A percentile compares a stretch with the other conserved stretches of the same genome.
phyloP scores from a whole-genome alignment of 1,140 invertebrate genomes.

The Habropoda laboriosa region DNA sequence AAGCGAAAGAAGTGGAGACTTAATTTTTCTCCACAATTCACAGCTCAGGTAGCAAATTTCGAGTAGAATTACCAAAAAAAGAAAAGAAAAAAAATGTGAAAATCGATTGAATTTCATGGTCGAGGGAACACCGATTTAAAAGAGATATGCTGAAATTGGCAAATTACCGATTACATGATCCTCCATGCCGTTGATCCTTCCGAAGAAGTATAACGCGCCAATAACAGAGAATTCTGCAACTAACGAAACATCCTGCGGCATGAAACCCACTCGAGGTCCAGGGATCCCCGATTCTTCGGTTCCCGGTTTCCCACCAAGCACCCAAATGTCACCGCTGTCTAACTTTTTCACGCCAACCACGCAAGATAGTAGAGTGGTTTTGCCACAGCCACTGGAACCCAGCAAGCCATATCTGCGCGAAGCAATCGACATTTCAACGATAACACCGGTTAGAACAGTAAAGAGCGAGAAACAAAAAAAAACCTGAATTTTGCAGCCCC shows the following conservation, averaged over 20 bases:
- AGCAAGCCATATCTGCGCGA: conserved; percentile 91
- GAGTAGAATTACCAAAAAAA: no score
- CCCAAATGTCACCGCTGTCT: conserved; percentile 89
- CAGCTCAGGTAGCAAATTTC: no score
- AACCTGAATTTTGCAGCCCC: no score
- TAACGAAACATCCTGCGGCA: conserved; percentile 94
- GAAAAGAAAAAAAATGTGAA: no score
- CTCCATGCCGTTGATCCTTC: conserved; percentile 91
- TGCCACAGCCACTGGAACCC: conserved; percentile 92
- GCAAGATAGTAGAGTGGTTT: conserved; percentile 93
- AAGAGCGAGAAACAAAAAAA: no score
- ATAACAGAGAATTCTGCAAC: conserved; percentile 93
- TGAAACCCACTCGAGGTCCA: conserved; percentile 91
- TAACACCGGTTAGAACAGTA: no score
- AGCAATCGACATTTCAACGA: not conserved
- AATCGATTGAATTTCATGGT: no score
- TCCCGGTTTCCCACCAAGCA: conserved; percentile 90
- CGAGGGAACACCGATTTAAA: no score
- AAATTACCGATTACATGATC: conserved; percentile 83
- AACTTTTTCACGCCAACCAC: conserved; percentile 90
- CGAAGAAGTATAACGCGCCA: conserved; percentile 94
- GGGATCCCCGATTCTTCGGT: conserved; percentile 88
- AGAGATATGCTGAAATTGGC: not conserved
- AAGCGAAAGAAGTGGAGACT: no score
- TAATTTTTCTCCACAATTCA: no score